Percentiles rank a stretch among this genome's conserved stretches.
phyloP scores from a whole-genome alignment of 2,888 invertebrate genomes.

The Cataglyphis cursor region DNA sequence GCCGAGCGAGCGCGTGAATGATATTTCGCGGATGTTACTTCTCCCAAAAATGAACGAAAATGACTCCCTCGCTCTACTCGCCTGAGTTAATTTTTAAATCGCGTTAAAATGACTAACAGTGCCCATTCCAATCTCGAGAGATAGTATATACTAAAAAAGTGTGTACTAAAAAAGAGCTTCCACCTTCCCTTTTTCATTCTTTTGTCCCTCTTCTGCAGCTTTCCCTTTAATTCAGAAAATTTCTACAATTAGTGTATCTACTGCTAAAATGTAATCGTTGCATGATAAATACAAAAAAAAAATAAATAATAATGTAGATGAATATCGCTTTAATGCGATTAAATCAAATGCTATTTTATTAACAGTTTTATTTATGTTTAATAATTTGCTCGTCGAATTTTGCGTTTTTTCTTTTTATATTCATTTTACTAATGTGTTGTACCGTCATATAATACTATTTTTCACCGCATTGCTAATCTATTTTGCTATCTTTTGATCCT shows the following conservation, averaged over 20 bases:
- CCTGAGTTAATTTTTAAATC: slow-evolving; percentile 35
- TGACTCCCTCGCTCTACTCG: neutral
- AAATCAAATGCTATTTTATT: neutral
- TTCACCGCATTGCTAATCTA: neutral
- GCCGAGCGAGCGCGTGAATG: neutral
- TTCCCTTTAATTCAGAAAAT: neutral
- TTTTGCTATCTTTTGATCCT: neutral
- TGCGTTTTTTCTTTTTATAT: neutral
- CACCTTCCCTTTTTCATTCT: neutral
- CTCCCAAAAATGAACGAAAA: neutral
- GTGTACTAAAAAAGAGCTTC: slow-evolving; percentile 24
- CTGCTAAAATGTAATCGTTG: neutral
- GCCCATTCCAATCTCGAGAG: slow-evolving; percentile 27
- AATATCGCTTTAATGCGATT: neutral
- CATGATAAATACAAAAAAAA: neutral
- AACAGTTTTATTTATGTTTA: no score
- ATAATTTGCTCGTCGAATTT: neutral
- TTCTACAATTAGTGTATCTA: slow-evolving; percentile 2
- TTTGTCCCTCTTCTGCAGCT: neutral
- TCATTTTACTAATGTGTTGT: neutral
- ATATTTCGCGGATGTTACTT: slow-evolving; percentile 8
- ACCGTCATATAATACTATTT: neutral
- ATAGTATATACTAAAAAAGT: slow-evolving; percentile 21
- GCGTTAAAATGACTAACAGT: slow-evolving; percentile 17
- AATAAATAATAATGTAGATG: neutral